A percentile compares a stretch with the other conserved stretches of the same genome.
phyloP scores from a whole-genome alignment of 2,113 vertebrate species.

The Oreochromis spilurus region DNA sequence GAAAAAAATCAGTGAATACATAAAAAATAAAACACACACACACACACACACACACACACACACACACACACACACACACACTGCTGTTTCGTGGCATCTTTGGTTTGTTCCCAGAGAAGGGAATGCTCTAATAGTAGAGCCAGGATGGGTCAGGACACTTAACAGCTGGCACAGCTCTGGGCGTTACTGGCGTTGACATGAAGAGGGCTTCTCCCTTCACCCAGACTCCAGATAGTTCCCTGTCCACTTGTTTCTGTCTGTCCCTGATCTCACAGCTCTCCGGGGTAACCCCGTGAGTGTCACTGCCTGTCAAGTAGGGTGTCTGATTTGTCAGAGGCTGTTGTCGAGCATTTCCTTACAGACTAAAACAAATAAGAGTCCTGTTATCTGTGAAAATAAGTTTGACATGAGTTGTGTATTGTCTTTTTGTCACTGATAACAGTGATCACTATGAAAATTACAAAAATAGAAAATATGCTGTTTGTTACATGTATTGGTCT shows the following conservation, averaged over 20 bases:
- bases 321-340: constrained; percentile 14
- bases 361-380: background rate
- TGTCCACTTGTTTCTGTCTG: constrained; percentile 28
- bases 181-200: background rate
- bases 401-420: background rate
- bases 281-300: constrained; percentile 34
- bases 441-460: background rate
- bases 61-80: background rate
- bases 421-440: background rate
- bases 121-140: background rate
- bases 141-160: background rate
- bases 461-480: background rate
- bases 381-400: constrained; percentile 8
- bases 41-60: no score
- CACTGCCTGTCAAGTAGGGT: constrained; percentile 1
- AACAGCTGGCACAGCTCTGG: background rate
- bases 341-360: constrained; percentile 14
- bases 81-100: background rate
- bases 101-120: background rate
- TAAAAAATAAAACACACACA: fast-evolving
- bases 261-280: constrained; percentile 22
- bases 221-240: constrained; percentile 24
- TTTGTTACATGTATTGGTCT: background rate
- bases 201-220: constrained; percentile 1
- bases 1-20: background rate